Base-by-base conservation (phyloP, 2,888 invertebrate genomes). In the Thyatira batis region DNA sequence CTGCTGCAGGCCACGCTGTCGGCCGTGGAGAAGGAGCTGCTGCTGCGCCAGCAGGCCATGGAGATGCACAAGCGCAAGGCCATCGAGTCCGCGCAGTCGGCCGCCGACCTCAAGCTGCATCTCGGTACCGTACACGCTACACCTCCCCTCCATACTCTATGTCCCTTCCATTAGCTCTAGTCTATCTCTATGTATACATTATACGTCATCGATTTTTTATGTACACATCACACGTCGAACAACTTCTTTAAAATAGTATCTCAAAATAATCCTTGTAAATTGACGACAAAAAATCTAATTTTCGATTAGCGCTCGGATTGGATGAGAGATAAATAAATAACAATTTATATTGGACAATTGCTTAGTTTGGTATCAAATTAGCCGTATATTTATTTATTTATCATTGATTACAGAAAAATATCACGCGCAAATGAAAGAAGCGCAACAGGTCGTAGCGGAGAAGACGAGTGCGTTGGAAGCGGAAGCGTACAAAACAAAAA, bases 11-110 rank as follows among this genome's bases (percentile, higher is more conserved):
- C 97, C 76, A 98, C 97, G 45, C 93, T 99, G 50, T 95, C 97
- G 0, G 97, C 97, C 1, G 96, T 97, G 2, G 99, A 99, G 87
- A 99, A 99, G 84, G 99, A 99, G 85, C 92, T 98, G 61, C 93
- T 97, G 53, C 87, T 98, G 55, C 93, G 98, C 1, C 98, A 99
- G 78, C 98, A 98, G 84, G 97, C 98, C 1, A 97, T 98, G 96
- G 99, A 99, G 89, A 96, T 98, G 96, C 98, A 99, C 87, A 99
- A 98, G 81, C 93, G 99, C 25, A 99, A 99, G 89, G 98, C 99
- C 0, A 98, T 99, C 60, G 99, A 99, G 89, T 97, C 97, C 54
- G 98, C 99, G 0, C 99, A 99, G 86, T 98, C 98, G 8, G 98
- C 99, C 0, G 98, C 98, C 0, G 99, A 99, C 88, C 93, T 99